These are phyloP conservation scores for Aromia moschata DNA, from an alignment of 2,888 invertebrate species.

Conservation along the genomic window DNA sequence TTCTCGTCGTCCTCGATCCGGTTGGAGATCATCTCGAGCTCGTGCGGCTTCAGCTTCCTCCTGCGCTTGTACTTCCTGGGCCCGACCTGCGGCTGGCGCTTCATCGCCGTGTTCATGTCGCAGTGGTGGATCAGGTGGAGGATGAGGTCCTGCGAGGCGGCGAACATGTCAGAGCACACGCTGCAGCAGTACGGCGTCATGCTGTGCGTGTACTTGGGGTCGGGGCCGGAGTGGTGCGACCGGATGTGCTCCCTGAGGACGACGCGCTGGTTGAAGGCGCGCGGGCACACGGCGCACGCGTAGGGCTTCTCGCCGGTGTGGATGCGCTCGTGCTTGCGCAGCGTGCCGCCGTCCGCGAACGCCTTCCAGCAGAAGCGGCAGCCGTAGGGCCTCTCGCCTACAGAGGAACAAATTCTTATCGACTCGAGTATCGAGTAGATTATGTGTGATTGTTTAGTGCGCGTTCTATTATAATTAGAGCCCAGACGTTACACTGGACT, in stretches of 20 bases:
- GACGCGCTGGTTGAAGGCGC: constrained; percentile 88
- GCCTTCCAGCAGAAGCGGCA: constrained; percentile 90
- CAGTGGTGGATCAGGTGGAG: constrained; percentile 87
- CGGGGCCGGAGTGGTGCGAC: constrained; percentile 85
- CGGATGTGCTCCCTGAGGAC: constrained; percentile 86
- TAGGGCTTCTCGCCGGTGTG: constrained; percentile 84
- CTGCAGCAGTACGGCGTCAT: constrained; percentile 77
- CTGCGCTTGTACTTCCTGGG: constrained; percentile 80
- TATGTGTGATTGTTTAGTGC: too few species aligned
- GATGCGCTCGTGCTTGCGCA: constrained; percentile 85
- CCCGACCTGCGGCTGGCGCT: constrained; percentile 80
- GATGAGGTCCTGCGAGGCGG: constrained; percentile 79
- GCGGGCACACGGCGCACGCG: constrained; percentile 85
- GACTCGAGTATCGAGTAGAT: too few species aligned
- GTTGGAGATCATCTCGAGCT: constrained; percentile 63
- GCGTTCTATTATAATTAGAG: too few species aligned
- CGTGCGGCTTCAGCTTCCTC: constrained; percentile 76
- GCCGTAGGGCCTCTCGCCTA: constrained; percentile 79
- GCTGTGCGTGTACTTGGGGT: constrained; percentile 72
- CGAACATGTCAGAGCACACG: constrained; percentile 77
- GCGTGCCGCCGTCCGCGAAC: constrained; percentile 86
- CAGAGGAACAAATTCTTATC: neutral
- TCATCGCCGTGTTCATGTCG: constrained; percentile 84
- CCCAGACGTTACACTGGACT: too few species aligned
- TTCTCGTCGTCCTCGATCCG: constrained; percentile 46